Conservation (phyloP, 2,113 vertebrate genomes). For the Aegotheles bennettii region DNA sequence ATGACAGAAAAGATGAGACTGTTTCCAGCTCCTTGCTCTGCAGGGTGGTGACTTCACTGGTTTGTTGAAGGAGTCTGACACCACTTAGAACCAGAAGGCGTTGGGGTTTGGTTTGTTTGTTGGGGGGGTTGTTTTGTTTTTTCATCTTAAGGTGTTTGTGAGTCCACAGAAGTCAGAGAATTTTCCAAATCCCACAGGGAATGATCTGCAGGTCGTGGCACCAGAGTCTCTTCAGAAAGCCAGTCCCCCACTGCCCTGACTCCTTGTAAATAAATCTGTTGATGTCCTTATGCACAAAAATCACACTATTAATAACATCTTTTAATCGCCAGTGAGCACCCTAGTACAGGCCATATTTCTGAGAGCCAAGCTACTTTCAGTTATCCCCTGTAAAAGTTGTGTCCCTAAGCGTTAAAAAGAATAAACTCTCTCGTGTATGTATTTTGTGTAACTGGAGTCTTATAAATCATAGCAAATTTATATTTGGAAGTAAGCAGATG, state of each 20-base stretch:
- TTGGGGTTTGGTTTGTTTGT: not conserved
- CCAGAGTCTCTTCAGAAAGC: not conserved
- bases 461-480: slow-evolving; percentile 28
- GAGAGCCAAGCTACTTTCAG: too few relatives aligned
- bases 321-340: not conserved
- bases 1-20: not conserved
- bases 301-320: not conserved
- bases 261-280: not conserved
- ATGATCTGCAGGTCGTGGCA: not conserved
- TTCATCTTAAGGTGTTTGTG: not conserved
- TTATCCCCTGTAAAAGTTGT: not conserved
- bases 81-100: not conserved
- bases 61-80: not conserved
- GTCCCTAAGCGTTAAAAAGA: not conserved
- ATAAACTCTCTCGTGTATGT: not conserved
- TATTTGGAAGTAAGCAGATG: slow-evolving; percentile 29
- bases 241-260: not conserved
- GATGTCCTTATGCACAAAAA: not conserved
- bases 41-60: not conserved
- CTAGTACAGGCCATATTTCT: too few relatives aligned
- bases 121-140: not conserved
- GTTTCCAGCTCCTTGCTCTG: not conserved
- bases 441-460: not conserved
- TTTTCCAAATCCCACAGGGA: not conserved
- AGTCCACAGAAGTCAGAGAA: not conserved